Base-by-base conservation (phyloP, 1,140 invertebrate genomes). In the Vanessa atalanta region DNA sequence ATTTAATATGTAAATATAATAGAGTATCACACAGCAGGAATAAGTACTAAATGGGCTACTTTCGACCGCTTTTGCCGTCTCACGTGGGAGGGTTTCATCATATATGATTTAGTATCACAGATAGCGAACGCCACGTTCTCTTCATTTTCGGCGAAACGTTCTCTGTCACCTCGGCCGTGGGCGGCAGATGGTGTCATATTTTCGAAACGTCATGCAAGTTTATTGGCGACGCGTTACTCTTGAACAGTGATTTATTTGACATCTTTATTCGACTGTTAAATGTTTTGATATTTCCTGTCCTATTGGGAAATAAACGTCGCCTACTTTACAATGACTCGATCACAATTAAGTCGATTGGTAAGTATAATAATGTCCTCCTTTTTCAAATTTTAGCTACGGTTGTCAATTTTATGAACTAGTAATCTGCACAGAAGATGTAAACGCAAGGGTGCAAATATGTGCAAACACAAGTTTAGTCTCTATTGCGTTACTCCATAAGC, bases 201-300 rank as follows among this genome's bases (percentile, higher is more conserved):
- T 66, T 67, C 55, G 71, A 67, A 20, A 48, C 65, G 71, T 73
- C 71, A 73, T 60, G 71, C 65, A 53, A 48, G 43, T 73, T 67
- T 73, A 73, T 73, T 73, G 71, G 47, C 31, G 70, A 3, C 37
- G 47, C 12, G 47, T 53, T 47, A 51, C 16, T 63, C 55, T 16
- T 13, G 69, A 50, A 66, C 65, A 16, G 23, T 71, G 70, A 60
- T 65, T 71, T 47, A 65, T 55, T 53, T 16, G 31, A 43, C 12
- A 53, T 48, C 70, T 53, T 50, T 37, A 43, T 20, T 55, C 31
- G 50, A 47, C 26, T 47, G 31, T 43, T 68, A 13, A 55, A 53
- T 47, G 26, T 9, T 23, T 61, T 71, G 50, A 51, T 64, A 51
- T 71, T 65, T 53, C 70, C 47, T 50, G 66, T 55, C 66, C 8